Percentiles rank a stretch among this genome's conserved stretches.
Conservation (phyloP, 2,113 vertebrate species). For the Pygathrix nemaeus region DNA sequence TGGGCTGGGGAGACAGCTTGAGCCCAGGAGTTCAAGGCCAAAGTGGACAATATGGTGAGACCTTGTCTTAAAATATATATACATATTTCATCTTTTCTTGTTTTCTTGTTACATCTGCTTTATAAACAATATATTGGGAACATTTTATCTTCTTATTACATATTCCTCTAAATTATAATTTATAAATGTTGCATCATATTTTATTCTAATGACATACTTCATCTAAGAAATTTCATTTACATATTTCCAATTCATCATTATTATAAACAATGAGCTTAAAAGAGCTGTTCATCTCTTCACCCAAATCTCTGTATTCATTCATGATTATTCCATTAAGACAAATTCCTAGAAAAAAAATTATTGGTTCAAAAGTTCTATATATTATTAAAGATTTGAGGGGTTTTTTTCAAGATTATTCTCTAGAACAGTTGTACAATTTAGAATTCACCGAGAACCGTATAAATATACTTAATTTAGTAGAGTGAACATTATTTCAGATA, state of each 20-base stretch:
- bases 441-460: neutral
- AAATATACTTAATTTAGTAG: neutral
- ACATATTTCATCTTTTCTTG: neutral
- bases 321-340: constrained; percentile 19
- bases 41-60: no score
- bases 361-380: neutral
- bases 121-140: neutral
- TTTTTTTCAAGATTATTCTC: neutral
- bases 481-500: neutral
- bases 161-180: neutral
- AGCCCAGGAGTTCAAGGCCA: no score
- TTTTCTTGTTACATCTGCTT: neutral
- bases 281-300: constrained; percentile 38
- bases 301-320: neutral
- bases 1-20: no score
- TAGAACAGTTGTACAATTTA: neutral
- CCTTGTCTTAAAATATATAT: neutral
- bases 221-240: neutral
- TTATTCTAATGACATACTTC: neutral
- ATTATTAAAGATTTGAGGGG: neutral
- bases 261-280: constrained; percentile 14
- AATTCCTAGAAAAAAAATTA: neutral
- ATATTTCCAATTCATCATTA: neutral
- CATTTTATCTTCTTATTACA: neutral
- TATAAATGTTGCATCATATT: neutral